A percentile compares a stretch with the other conserved stretches of the same genome.
phyloP scores from a whole-genome alignment of 1,140 invertebrate species.

The Drosophila obscura region DNA sequence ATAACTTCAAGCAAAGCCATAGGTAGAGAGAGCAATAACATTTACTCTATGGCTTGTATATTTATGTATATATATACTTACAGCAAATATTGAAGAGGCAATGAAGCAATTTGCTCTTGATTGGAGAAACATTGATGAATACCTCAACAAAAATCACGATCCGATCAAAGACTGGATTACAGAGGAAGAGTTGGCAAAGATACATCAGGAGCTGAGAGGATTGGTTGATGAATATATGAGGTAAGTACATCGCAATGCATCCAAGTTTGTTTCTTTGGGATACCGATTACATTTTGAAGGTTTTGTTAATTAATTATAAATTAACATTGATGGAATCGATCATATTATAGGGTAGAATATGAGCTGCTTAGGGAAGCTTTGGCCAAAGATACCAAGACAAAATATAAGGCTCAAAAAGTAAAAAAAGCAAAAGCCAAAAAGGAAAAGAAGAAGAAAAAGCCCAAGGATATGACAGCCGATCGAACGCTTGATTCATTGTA shows the following conservation, averaged over 20 bases:
- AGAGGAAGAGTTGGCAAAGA: slow-evolving; percentile 84
- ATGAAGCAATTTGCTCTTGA: slow-evolving; percentile 84
- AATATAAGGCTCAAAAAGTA: slow-evolving; percentile 72
- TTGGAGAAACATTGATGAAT: slow-evolving; percentile 84
- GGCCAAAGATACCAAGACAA: slow-evolving; percentile 82
- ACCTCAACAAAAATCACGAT: slow-evolving; percentile 83
- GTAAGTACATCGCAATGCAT: slow-evolving; percentile 36
- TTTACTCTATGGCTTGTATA: not conserved
- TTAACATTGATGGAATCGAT: not conserved
- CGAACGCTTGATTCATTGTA: slow-evolving; percentile 90
- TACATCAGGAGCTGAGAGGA: slow-evolving; percentile 85
- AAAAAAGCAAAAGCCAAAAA: slow-evolving; percentile 78
- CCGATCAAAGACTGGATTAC: slow-evolving; percentile 85
- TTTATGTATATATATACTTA: not conserved
- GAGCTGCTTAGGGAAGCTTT: slow-evolving; percentile 85
- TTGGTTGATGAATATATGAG: slow-evolving; percentile 86
- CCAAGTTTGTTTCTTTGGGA: too few relatives aligned
- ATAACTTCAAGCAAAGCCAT: slow-evolving; percentile 59
- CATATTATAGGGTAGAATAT: slow-evolving; percentile 83
- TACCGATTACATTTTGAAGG: not conserved
- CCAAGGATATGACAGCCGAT: slow-evolving; percentile 90
- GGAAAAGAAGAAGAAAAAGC: slow-evolving; percentile 88
- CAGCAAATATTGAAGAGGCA: slow-evolving; percentile 74
- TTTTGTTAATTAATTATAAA: not conserved
- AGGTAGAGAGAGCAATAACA: slow-evolving; percentile 27